phyloP scores from a whole-genome alignment of 1,140 invertebrate genomes.

The Linepithema humile region DNA sequence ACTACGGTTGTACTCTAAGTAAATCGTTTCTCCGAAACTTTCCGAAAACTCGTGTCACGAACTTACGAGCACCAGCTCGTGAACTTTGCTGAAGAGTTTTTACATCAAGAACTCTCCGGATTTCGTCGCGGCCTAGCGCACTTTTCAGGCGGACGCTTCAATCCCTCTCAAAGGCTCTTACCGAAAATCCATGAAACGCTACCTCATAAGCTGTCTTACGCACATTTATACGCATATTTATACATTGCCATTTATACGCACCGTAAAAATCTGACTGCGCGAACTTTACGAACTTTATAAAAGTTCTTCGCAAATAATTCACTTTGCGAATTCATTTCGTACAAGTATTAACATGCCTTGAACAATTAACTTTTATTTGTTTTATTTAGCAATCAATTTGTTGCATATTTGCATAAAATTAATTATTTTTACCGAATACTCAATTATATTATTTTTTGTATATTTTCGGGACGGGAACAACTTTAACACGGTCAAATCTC shows the following conservation, averaged over 20 bases:
- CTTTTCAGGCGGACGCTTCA: conserved; percentile 59
- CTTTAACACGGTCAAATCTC: not conserved
- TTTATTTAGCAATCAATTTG: not conserved
- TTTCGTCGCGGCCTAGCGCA: conserved; percentile 59
- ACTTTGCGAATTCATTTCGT: not conserved
- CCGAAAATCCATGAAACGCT: conserved; percentile 57
- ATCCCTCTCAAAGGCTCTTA: conserved; percentile 60
- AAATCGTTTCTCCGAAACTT: conserved; percentile 71
- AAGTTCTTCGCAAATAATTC: not conserved
- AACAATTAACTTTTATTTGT: no score
- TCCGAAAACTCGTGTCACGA: conserved; percentile 62
- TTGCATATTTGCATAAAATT: not conserved
- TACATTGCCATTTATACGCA: not conserved
- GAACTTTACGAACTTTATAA: not conserved
- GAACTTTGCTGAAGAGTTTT: conserved; percentile 69
- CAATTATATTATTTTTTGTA: no score
- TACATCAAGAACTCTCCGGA: conserved; percentile 67
- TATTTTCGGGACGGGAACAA: not conserved
- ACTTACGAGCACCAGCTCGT: conserved; percentile 64
- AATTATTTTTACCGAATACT: no score
- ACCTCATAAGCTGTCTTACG: conserved; percentile 37
- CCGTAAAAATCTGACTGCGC: conserved; percentile 1
- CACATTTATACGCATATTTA: conserved; percentile 37
- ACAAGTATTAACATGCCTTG: not conserved
- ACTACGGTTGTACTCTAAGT: conserved; percentile 57